phyloP scores from a whole-genome alignment of 2,888 invertebrate species.

The Gryllus longicercus region DNA sequence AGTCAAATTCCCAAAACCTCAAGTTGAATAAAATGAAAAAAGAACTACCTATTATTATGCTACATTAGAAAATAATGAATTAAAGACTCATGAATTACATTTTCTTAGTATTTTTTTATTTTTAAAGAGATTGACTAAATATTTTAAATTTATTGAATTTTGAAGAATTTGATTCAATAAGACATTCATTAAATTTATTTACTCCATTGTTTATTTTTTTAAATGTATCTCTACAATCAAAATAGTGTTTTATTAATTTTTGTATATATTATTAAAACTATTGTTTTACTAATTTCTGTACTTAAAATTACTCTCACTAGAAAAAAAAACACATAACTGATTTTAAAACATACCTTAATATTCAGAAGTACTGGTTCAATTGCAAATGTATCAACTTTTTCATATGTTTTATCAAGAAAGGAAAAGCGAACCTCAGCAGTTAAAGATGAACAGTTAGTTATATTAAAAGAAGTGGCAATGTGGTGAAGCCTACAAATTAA shows the following conservation, averaged over 20 bases:
- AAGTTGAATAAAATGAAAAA: too few species aligned
- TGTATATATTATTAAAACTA: too few species aligned
- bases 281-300: background rate
- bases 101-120: background rate
- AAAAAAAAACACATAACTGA: slow-evolving; percentile 25
- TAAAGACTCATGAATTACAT: too few species aligned
- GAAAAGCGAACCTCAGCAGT: slow-evolving; percentile 11
- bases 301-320: background rate
- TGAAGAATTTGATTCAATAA: background rate
- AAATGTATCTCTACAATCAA: too few species aligned
- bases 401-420: slow-evolving; percentile 20
- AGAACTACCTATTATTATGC: too few species aligned
- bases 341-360: slow-evolving; percentile 18
- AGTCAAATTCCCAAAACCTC: too few species aligned
- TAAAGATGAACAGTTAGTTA: slow-evolving; percentile 23
- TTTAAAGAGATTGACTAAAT: background rate
- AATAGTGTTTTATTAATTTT: too few species aligned
- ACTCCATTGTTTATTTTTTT: too few species aligned
- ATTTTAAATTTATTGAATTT: background rate
- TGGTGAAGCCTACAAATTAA: background rate
- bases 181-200: too few species aligned
- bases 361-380: background rate
- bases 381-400: slow-evolving; percentile 2
- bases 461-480: background rate
- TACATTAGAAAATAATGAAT: too few species aligned